phyloP scores from a whole-genome alignment of 2,113 vertebrate species.

The Rhegmatorhina hoffmannsi region DNA sequence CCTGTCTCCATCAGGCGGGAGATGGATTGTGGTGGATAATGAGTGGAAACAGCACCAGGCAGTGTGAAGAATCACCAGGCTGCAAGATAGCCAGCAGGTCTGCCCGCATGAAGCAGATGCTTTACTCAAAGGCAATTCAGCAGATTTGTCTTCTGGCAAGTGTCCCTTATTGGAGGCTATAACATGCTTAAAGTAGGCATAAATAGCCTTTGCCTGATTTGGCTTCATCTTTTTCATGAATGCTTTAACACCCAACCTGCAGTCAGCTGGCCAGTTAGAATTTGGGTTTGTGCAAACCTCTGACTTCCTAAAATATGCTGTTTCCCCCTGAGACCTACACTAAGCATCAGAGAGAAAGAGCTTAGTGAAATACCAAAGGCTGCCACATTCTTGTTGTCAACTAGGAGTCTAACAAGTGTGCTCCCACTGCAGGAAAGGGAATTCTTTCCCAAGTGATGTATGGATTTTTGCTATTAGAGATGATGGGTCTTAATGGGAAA shows the following conservation, averaged over 20 bases:
- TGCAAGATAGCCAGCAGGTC: not conserved
- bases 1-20: not conserved
- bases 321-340: not conserved
- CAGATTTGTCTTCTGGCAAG: not conserved
- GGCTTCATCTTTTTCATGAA: not conserved
- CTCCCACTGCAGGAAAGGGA: not conserved
- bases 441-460: not conserved
- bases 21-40: not conserved
- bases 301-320: not conserved
- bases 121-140: not conserved
- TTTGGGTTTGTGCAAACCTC: not conserved
- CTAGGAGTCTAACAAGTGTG: not conserved
- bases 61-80: not conserved
- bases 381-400: not conserved
- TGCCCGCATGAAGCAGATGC: not conserved
- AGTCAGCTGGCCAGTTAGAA: not conserved
- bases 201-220: not conserved
- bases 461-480: not conserved
- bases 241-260: not conserved
- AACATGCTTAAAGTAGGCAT: not conserved
- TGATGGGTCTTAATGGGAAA: not conserved
- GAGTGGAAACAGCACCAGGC: not conserved
- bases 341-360: not conserved
- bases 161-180: not conserved
- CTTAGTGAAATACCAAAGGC: not conserved